Percentiles rank a stretch among this genome's conserved stretches.
Conservation (phyloP, 2,113 vertebrate genomes). For the Gobius niger region DNA sequence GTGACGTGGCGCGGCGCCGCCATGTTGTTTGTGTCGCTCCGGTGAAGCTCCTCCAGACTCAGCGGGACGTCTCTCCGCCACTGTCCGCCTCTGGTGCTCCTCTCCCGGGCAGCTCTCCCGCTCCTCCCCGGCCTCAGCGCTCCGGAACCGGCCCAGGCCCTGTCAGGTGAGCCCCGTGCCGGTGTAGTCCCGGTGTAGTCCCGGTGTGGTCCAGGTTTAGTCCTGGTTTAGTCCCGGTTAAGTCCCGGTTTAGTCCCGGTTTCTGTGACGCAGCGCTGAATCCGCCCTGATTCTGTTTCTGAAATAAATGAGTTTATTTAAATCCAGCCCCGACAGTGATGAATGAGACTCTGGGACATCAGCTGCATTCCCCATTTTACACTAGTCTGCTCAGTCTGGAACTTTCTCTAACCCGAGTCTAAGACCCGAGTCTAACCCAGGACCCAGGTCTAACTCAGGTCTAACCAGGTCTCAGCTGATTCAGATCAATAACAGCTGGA, state of each 20-base stretch:
- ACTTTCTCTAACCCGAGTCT: too few species aligned
- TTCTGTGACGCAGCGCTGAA: background rate
- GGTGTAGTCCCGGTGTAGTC: background rate
- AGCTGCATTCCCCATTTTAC: too few species aligned
- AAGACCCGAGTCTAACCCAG: too few species aligned
- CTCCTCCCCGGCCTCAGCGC: background rate
- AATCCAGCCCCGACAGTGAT: too few species aligned
- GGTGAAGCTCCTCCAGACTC: slow-evolving; percentile 33
- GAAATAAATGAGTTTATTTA: too few species aligned
- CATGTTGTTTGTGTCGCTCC: slow-evolving; percentile 52
- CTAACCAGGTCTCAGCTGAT: too few species aligned
- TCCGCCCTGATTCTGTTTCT: too few species aligned
- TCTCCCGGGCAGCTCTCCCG: slow-evolving; percentile 3
- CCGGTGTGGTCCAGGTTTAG: background rate
- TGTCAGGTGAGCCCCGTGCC: background rate
- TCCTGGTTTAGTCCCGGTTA: background rate
- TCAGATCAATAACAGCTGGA: too few species aligned
- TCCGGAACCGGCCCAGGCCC: background rate
- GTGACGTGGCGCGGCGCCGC: slow-evolving; percentile 69
- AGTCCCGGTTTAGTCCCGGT: slow-evolving; percentile 20
- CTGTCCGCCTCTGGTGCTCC: background rate
- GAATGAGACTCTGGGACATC: too few species aligned
- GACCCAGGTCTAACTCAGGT: slow-evolving; percentile 78
- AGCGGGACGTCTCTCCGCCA: background rate
- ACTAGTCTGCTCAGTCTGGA: too few species aligned